Conservation (phyloP, 1,140 invertebrate species). For the Zaprionus ghesquierei region DNA sequence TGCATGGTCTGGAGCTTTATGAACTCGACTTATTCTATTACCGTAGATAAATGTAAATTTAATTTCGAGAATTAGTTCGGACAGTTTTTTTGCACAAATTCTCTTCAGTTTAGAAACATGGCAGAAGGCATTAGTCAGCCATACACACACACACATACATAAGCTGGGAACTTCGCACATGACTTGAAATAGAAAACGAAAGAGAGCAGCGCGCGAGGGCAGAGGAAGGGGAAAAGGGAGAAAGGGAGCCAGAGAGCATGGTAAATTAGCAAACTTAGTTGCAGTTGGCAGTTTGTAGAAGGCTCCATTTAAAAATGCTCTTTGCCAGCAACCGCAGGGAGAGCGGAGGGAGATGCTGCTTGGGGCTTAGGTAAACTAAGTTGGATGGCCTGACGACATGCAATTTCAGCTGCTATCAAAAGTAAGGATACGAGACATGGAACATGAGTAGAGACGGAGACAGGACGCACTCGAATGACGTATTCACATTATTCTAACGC, state of each 20-base stretch:
- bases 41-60: background rate
- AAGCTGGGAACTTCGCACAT: background rate
- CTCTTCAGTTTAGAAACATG: background rate
- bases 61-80: background rate
- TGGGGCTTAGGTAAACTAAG: conserved; percentile 48
- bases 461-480: conserved; percentile 25
- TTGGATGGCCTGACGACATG: conserved; percentile 55
- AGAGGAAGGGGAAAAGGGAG: background rate
- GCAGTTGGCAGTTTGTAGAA: conserved; percentile 31
- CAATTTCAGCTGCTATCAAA: conserved; percentile 36
- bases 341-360: background rate
- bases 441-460: background rate
- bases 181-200: background rate
- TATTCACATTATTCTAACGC: conserved; percentile 61
- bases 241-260: conserved; percentile 36
- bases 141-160: background rate
- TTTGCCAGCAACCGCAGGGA: conserved; percentile 38
- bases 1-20: background rate
- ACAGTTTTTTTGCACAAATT: background rate
- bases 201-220: background rate
- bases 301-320: conserved; percentile 54
- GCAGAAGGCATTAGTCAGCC: background rate
- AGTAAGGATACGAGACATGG: background rate
- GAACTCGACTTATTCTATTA: background rate
- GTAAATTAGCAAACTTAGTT: conserved; percentile 57